Conservation (phyloP, 1,140 invertebrate genomes). For the Platorchestia sp. region DNA sequence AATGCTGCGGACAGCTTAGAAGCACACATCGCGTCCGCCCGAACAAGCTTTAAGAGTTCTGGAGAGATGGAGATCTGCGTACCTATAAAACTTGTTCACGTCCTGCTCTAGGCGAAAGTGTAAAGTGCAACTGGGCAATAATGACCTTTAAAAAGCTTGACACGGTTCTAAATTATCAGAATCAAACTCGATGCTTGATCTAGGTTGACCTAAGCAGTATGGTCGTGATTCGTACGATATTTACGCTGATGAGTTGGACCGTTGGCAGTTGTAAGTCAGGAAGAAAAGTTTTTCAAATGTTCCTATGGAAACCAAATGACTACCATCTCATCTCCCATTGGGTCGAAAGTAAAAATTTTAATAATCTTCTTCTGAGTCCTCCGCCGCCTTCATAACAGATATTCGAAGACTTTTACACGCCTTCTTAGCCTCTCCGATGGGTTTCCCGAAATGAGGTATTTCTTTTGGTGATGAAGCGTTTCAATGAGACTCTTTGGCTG, state of each 20-base stretch:
- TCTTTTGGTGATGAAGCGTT: not conserved
- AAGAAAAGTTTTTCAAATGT: no score
- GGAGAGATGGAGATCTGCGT: not conserved
- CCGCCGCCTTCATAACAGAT: not conserved
- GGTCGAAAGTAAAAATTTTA: not conserved
- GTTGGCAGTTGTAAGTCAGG: no score
- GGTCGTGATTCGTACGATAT: not conserved
- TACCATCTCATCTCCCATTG: not conserved
- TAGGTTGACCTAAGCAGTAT: not conserved
- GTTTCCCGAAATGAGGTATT: not conserved
- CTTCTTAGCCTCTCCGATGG: not conserved
- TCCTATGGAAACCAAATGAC: not conserved
- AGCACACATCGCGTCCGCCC: not conserved
- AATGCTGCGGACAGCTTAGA: not conserved
- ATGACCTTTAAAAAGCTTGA: no score
- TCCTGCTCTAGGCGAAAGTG: not conserved
- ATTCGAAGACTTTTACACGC: not conserved
- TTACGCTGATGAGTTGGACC: not conserved
- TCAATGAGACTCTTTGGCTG: not conserved
- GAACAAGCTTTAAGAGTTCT: not conserved
- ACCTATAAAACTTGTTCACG: not conserved
- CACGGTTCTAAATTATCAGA: no score
- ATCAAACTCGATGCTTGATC: not conserved
- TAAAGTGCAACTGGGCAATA: no score
- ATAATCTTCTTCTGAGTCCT: not conserved